A percentile compares a stretch with the other conserved stretches of the same genome.
Evolutionary conservation across 2,113 vertebrate species (phyloP).

Genomic region (Oenanthe oenanthe): DNA sequence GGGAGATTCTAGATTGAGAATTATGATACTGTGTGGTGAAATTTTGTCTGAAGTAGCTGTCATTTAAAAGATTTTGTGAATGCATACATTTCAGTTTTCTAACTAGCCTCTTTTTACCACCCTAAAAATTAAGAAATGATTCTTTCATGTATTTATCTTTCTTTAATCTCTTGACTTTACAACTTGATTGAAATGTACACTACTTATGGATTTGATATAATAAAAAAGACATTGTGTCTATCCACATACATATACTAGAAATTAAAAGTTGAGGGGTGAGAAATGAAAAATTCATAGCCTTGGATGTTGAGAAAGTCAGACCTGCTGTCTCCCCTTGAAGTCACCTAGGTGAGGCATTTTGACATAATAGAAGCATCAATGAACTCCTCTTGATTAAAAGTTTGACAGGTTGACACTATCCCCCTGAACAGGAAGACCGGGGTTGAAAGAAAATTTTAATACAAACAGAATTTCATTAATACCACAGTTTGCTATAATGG

Average conservation of each 20-base stretch:
- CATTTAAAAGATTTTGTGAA: not conserved
- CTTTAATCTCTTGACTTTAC: not conserved
- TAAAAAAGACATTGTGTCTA: not conserved
- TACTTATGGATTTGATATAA: not conserved
- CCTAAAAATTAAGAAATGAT: not conserved
- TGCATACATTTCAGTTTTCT: not conserved
- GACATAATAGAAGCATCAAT: conserved; percentile 68
- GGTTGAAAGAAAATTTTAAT: conserved; percentile 71
- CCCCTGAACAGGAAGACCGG: conserved; percentile 25
- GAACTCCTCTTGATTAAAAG: conserved; percentile 56
- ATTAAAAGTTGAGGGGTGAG: conserved; percentile 1
- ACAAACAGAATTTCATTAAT: conserved; percentile 78
- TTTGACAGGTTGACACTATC: conserved; percentile 72
- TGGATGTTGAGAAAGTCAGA: conserved; percentile 38
- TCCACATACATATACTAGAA: not conserved
- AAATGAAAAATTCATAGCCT: conserved; percentile 55
- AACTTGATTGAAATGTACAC: not conserved
- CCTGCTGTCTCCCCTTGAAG: conserved; percentile 61
- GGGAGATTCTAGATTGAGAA: not conserved
- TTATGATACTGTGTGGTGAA: not conserved
- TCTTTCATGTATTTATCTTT: not conserved
- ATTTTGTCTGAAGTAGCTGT: not conserved
- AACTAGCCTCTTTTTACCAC: not conserved
- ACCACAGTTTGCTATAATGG: conserved; percentile 59
- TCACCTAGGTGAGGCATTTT: conserved; percentile 59